Conservation (phyloP, 2,797 vertebrate species). For the Sebastes oblongus region DNA sequence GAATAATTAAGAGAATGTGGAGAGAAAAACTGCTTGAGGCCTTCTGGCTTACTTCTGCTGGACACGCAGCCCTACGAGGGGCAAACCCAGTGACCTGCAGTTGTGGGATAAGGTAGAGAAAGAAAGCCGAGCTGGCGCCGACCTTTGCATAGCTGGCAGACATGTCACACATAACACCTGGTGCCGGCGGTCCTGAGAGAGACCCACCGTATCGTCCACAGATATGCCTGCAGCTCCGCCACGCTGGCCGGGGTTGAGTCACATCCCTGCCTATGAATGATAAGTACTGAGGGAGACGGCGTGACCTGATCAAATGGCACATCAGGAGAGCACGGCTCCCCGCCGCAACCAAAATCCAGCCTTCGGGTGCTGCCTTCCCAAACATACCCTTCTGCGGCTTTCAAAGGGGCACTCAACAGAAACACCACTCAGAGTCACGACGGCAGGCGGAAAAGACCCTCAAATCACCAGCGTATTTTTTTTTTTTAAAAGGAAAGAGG, state of each 20-base stretch:
- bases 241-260: slow-evolving; percentile 37
- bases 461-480: slow-evolving; percentile 22
- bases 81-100: slow-evolving; percentile 55
- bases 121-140: slow-evolving; percentile 35
- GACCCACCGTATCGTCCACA: slow-evolving; percentile 12
- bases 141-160: slow-evolving; percentile 38
- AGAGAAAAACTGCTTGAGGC: slow-evolving; percentile 32
- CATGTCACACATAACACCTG: slow-evolving; percentile 67
- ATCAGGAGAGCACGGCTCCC: slow-evolving; percentile 41
- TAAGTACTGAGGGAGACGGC: slow-evolving; percentile 38
- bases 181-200: slow-evolving; percentile 45
- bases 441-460: background rate
- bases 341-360: slow-evolving; percentile 24
- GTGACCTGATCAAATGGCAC: slow-evolving; percentile 63
- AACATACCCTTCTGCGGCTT: slow-evolving; percentile 35
- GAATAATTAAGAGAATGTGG: slow-evolving; percentile 41
- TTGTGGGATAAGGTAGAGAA: slow-evolving; percentile 27
- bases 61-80: slow-evolving; percentile 2
- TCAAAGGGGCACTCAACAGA: slow-evolving; percentile 38
- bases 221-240: slow-evolving; percentile 44
- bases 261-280: slow-evolving; percentile 58
- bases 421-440: background rate
- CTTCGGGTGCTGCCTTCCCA: slow-evolving; percentile 9
- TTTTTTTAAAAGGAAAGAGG: slow-evolving; percentile 7
- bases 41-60: slow-evolving; percentile 30